Percentiles rank a stretch among this genome's conserved stretches.
phyloP scores from a whole-genome alignment of 2,113 vertebrate species.

The Ammodytes marinus region DNA sequence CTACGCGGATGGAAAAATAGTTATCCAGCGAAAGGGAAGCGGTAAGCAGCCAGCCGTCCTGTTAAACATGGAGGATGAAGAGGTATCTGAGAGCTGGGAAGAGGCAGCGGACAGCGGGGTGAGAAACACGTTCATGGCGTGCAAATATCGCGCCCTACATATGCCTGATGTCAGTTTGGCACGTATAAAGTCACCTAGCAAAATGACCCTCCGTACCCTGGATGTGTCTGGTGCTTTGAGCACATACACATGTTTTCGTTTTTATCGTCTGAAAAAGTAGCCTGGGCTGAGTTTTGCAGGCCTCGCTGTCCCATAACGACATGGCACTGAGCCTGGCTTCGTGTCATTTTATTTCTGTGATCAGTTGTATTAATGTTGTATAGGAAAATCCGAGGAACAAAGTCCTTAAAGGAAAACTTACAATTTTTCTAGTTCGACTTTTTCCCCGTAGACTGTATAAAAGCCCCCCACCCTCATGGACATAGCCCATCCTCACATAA shows the following conservation, averaged over 20 bases:
- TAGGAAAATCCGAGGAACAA: background rate
- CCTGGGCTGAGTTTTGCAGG: conserved; percentile 23
- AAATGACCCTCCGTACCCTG: rapidly evolving
- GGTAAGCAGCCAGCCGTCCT: conserved; percentile 34
- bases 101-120: conserved; percentile 95
- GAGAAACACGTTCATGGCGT: conserved; percentile 56
- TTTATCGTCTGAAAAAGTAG: background rate
- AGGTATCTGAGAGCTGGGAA: conserved; percentile 96
- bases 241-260: background rate
- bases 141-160: background rate
- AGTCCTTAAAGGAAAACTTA: background rate
- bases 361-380: background rate
- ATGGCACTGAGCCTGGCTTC: background rate
- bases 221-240: background rate
- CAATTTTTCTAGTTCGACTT: background rate
- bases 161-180: background rate
- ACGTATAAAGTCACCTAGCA: background rate
- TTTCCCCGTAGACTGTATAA: background rate
- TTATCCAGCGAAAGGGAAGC: conserved; percentile 43
- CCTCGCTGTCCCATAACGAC: conserved; percentile 19
- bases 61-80: conserved; percentile 94
- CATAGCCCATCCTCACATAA: too few relatives aligned
- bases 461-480: too few relatives aligned
- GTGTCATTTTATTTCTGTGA: background rate
- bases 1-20: conserved; percentile 14